Evolutionary conservation across 2,888 invertebrate genomes (phyloP).

Genomic region (Antitype chi): DNA sequence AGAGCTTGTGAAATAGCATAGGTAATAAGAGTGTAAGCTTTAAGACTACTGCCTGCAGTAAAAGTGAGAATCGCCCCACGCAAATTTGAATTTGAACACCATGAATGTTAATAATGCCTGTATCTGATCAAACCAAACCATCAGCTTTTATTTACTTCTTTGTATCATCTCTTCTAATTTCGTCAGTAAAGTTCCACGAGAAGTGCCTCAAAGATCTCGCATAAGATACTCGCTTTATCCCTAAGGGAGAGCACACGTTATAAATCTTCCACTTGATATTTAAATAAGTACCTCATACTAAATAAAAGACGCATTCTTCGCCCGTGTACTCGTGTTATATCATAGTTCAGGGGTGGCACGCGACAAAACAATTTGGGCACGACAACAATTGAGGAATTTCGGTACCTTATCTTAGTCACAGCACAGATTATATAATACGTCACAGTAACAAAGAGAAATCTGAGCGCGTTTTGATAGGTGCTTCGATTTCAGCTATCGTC

Average conservation of each 20-base stretch:
- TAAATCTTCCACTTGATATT: slow-evolving; percentile 34
- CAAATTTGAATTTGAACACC: background rate
- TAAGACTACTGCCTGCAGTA: too few relatives aligned
- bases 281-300: background rate
- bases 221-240: slow-evolving; percentile 2
- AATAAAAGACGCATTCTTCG: slow-evolving; percentile 22
- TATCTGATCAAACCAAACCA: background rate
- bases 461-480: too few relatives aligned
- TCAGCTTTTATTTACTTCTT: background rate
- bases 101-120: background rate
- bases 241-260: background rate
- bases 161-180: background rate
- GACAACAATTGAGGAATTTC: too few relatives aligned
- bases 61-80: background rate
- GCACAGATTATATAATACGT: too few relatives aligned
- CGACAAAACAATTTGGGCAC: too few relatives aligned
- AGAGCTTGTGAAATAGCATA: background rate
- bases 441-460: too few relatives aligned
- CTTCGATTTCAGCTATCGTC: too few relatives aligned
- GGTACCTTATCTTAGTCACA: too few relatives aligned
- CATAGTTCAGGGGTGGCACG: background rate
- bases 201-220: background rate
- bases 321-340: slow-evolving; percentile 10
- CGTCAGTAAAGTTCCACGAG: background rate
- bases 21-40: background rate